These are phyloP conservation scores for Cathartes aura DNA, from an alignment of 2,113 vertebrate species.

Conservation along the genomic window DNA sequence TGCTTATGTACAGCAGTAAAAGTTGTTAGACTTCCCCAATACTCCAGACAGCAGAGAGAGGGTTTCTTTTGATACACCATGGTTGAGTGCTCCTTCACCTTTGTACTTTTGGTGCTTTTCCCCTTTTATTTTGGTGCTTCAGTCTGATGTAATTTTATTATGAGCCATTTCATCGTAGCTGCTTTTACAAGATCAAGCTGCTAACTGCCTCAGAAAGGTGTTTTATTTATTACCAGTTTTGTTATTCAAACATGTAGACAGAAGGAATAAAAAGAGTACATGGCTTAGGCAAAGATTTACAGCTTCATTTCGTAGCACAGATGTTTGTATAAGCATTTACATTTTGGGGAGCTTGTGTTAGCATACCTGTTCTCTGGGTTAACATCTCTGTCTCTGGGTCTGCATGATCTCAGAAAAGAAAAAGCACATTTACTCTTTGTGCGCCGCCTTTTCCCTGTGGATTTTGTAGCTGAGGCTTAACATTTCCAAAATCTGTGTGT, in stretches of 20 bases:
- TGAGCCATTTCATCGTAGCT: neutral
- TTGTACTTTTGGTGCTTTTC: neutral
- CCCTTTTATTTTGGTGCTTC: neutral
- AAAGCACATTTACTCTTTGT: neutral
- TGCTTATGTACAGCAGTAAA: neutral
- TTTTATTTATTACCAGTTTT: neutral
- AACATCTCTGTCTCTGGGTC: neutral
- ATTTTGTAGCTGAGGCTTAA: neutral
- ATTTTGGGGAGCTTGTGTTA: neutral
- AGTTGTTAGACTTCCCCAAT: neutral
- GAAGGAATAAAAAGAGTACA: neutral
- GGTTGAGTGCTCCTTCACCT: neutral
- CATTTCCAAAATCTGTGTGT: neutral
- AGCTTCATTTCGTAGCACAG: neutral
- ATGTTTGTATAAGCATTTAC: neutral
- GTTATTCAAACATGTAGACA: neutral
- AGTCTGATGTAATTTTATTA: neutral
- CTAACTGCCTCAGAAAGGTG: neutral
- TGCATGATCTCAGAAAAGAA: neutral
- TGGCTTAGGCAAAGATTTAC: neutral
- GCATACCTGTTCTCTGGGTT: neutral
- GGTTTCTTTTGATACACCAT: neutral
- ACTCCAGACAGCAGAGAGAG: neutral
- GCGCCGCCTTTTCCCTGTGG: fast-evolving
- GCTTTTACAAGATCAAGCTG: neutral